These are phyloP conservation scores for Phoxinus phoxinus DNA, from an alignment of 2,113 vertebrate species.

Conservation along the genomic window DNA sequence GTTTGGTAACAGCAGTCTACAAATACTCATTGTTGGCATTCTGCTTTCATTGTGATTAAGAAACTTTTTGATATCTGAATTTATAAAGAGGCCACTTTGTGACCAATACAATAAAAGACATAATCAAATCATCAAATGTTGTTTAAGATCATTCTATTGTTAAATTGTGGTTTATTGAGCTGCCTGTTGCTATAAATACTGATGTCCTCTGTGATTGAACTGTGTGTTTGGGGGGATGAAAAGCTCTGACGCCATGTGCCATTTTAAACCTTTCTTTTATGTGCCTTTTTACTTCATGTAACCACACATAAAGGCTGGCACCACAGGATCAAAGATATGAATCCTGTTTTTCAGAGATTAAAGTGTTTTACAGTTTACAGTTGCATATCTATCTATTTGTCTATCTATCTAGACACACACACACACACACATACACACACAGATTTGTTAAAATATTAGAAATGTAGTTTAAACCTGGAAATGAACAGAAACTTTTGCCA, in stretches of 20 bases:
- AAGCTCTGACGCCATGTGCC: constrained; percentile 21
- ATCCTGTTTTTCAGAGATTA: constrained; percentile 29
- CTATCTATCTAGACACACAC: too few species aligned
- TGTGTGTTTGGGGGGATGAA: not conserved
- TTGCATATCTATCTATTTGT: not conserved
- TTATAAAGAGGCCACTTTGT: not conserved
- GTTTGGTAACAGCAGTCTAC: not conserved
- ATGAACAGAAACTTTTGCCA: not conserved
- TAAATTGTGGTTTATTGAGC: constrained; percentile 25
- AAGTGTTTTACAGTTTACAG: constrained; percentile 3
- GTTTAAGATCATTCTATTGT: not conserved
- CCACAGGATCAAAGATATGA: constrained; percentile 46
- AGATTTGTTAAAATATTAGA: not conserved
- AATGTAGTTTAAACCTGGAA: not conserved
- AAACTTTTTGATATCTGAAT: constrained; percentile 11
- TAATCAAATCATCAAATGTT: not conserved
- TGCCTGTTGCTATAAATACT: constrained; percentile 31
- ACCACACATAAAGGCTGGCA: constrained; percentile 41
- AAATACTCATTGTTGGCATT: not conserved
- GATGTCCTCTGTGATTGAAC: not conserved
- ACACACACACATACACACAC: too few species aligned
- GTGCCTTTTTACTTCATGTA: constrained; percentile 42
- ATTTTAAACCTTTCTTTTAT: constrained; percentile 47
- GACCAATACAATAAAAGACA: not conserved
- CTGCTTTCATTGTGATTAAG: not conserved